phyloP scores from a whole-genome alignment of 2,113 vertebrate genomes.

The Neogobius melanostomus region DNA sequence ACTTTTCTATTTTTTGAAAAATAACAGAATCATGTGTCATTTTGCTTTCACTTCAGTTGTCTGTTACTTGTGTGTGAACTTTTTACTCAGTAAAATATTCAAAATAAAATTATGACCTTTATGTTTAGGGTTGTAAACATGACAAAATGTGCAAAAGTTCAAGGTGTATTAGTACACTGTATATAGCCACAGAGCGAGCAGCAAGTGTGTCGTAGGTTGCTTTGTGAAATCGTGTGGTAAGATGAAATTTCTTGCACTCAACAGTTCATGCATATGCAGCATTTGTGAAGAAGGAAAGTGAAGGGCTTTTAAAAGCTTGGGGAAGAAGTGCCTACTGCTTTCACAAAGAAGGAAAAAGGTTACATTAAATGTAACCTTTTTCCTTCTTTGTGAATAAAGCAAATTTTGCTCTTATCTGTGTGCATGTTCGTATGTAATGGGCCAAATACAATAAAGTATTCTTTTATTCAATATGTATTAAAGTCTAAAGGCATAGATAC shows the following conservation, averaged over 20 bases:
- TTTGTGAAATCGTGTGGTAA: constrained; percentile 40
- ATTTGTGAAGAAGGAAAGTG: constrained; percentile 48
- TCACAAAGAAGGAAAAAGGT: constrained; percentile 1
- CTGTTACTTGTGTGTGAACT: too few relatives aligned
- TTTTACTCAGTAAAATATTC: too few relatives aligned
- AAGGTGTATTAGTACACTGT: too few relatives aligned
- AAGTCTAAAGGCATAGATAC: too few relatives aligned
- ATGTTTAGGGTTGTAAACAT: too few relatives aligned
- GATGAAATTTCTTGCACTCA: constrained; percentile 43
- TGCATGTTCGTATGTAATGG: constrained; percentile 15
- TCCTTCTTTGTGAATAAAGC: too few relatives aligned
- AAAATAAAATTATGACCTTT: too few relatives aligned
- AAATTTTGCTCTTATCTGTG: constrained; percentile 12
- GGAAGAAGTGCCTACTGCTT: constrained; percentile 33
- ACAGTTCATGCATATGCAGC: constrained; percentile 51
- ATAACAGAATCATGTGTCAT: too few relatives aligned
- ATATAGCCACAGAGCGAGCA: constrained; percentile 14
- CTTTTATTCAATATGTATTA: too few relatives aligned
- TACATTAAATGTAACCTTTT: constrained; percentile 28
- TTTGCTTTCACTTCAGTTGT: too few relatives aligned
- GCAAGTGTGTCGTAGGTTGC: constrained; percentile 42
- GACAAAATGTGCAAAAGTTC: too few relatives aligned
- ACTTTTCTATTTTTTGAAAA: too few relatives aligned
- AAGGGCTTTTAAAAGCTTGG: constrained; percentile 61
- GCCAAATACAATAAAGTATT: background rate